Base-by-base conservation (phyloP, 1,140 invertebrate species). In the Ganaspis sp. region DNA sequence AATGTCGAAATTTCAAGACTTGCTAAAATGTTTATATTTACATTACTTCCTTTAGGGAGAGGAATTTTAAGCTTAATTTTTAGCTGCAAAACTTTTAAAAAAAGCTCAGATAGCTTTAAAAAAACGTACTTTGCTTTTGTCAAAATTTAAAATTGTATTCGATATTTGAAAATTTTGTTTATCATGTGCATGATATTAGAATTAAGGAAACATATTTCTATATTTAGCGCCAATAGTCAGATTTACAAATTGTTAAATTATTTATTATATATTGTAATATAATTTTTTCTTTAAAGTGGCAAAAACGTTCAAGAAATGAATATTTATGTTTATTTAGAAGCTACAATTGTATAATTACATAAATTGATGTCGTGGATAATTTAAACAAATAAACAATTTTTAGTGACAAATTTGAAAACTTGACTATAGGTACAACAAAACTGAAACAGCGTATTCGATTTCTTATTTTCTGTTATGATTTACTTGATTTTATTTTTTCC, bases 41-140 rank as follows among this genome's bases (percentile, higher is more conserved):
- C 2, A 3, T 34, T 6, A 34, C 29, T 34, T n/a, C n/a, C n/a
- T n/a, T n/a, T n/a, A n/a, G n/a, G n/a, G n/a, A n/a, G n/a, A n/a
- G n/a, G n/a, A n/a, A n/a, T n/a, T n/a, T n/a, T n/a, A 34, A 34
- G 29, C 29, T 34, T 34, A 34, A 34, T 3, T 34, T n/a, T 34
- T 34, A 34, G 29, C 29, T 34, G 2, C 6, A 34, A 6, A 34
- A 6, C 29, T 6, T n/a, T n/a, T n/a, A n/a, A n/a, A n/a, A n/a
- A n/a, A n/a, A n/a, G n/a, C n/a, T n/a, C n/a, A n/a, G n/a, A n/a
- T 8, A 17, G 45, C 17, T 49, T 49, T 64, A 11, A n/a, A 29
- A 64, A 64, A 23, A 64, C 45, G 45, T 49, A n/a, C n/a, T 64
- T 64, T 29, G 58, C 58, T 64, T 64, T n/a, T 26, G 58, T n/a